Percentiles rank a stretch among this genome's conserved stretches.
These are phyloP conservation scores for Ammodytes dubius DNA, from an alignment of 2,113 vertebrate genomes.

Conservation along the genomic window DNA sequence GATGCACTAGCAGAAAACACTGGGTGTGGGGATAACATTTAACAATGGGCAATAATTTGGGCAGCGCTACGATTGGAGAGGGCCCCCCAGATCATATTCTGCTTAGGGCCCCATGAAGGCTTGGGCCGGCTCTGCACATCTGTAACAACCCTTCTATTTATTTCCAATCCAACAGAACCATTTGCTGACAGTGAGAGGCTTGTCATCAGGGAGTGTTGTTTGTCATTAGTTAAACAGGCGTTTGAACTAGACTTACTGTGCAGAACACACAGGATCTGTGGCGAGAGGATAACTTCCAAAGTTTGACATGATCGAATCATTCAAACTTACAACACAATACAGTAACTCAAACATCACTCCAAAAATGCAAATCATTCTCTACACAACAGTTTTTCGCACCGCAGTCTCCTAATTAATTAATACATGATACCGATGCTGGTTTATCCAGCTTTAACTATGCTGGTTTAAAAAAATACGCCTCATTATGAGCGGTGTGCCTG, in stretches of 20 bases:
- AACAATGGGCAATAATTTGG: no score
- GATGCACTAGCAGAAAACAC: no score
- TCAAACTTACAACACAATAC: background rate
- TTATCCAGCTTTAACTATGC: background rate
- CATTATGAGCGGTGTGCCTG: background rate
- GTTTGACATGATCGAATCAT: conserved; percentile 25
- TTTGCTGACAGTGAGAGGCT: conserved; percentile 13
- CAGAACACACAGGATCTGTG: conserved; percentile 7
- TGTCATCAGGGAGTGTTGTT: conserved; percentile 28
- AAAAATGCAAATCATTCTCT: conserved; percentile 18
- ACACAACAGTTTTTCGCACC: background rate
- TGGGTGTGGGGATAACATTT: no score
- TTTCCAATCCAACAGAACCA: conserved; percentile 21
- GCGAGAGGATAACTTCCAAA: conserved; percentile 33
- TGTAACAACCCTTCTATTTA: background rate
- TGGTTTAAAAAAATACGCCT: background rate
- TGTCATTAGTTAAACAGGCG: conserved; percentile 28
- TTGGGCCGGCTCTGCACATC: background rate
- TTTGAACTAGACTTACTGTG: background rate
- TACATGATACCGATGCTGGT: background rate
- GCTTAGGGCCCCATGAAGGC: no score
- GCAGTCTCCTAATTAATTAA: background rate
- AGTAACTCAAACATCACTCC: background rate
- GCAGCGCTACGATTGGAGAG: no score
- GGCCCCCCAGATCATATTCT: no score